Conservation (phyloP, 2,113 vertebrate species). For the Ptilonorhynchus violaceus region DNA sequence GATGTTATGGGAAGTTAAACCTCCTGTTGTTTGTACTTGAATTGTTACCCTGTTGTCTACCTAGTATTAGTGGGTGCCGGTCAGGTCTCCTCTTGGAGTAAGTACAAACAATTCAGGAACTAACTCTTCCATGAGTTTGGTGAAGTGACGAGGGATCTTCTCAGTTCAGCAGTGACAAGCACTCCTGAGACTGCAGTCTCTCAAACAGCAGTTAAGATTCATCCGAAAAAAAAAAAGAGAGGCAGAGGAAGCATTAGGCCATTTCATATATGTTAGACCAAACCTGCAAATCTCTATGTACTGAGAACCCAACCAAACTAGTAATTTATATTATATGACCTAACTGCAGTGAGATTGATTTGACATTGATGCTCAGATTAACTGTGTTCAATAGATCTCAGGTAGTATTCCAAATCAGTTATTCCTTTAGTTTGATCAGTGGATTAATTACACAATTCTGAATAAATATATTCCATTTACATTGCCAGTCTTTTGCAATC, state of each 20-base stretch:
- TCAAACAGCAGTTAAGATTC: neutral
- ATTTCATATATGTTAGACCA: neutral
- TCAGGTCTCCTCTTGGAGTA: neutral
- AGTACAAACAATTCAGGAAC: neutral
- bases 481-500: neutral
- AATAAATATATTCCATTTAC: neutral
- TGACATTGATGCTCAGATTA: neutral
- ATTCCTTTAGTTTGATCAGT: neutral
- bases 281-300: neutral
- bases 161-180: rapidly evolving
- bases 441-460: neutral
- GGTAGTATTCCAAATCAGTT: neutral
- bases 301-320: neutral
- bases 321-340: neutral
- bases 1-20: neutral
- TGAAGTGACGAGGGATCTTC: neutral
- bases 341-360: neutral
- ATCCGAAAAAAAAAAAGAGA: neutral
- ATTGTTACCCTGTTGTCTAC: neutral
- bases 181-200: neutral
- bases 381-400: neutral
- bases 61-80: neutral
- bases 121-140: neutral
- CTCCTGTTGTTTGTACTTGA: neutral
- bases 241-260: neutral